Conservation (phyloP, 2,888 invertebrate genomes). For the Ctenicera cuprea region DNA sequence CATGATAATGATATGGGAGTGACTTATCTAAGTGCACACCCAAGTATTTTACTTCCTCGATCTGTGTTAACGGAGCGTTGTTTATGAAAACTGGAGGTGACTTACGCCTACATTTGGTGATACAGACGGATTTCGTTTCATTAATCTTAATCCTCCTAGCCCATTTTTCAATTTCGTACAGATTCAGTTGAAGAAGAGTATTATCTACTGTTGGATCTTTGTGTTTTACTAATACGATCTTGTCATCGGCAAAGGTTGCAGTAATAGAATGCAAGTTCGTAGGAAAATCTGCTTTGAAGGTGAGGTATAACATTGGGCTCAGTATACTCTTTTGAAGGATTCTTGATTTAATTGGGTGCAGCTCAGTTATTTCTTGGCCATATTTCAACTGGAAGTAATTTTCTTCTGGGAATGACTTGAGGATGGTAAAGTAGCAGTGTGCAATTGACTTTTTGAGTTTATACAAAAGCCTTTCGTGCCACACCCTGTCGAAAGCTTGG, state of each 20-base stretch:
- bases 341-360: constrained; percentile 4
- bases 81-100: background rate
- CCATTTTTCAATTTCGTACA: background rate
- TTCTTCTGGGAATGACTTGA: background rate
- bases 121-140: background rate
- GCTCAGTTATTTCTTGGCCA: background rate
- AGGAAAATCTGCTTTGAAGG: constrained; percentile 17
- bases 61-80: background rate
- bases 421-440: background rate
- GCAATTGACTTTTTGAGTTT: background rate
- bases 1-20: no score
- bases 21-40: background rate
- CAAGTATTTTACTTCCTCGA: background rate
- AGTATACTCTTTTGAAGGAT: constrained; percentile 8
- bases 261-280: background rate
- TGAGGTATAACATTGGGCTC: constrained; percentile 1
- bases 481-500: no score
- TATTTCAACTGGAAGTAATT: constrained; percentile 2
- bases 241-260: background rate
- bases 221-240: background rate
- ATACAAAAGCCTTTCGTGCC: no score
- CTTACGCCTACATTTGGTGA: background rate
- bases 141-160: background rate
- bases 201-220: background rate
- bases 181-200: background rate